Base-by-base conservation (phyloP, 2,797 vertebrate species). In the Myotis daubentonii region DNA sequence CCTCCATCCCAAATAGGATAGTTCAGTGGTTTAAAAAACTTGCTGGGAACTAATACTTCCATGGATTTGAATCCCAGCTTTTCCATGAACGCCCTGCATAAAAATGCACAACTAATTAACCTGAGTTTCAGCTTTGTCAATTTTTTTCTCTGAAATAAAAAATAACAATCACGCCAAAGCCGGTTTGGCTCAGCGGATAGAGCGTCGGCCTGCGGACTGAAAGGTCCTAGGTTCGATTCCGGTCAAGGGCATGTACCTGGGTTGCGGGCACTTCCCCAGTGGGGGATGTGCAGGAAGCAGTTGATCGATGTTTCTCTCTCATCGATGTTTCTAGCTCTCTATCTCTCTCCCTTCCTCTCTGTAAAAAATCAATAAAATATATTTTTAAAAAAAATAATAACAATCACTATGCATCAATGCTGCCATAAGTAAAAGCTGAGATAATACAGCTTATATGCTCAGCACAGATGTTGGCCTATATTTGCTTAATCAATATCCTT, bases 131-230 rank as follows among this genome's bases (percentile, higher is more conserved):
- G 4, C 30, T 88, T 96, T 87, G 6, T 94, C 28, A 3, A 1
- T 5, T 60, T 60, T 60, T 85, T n/a, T n/a, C 47, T 92, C n/a
- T 79, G 74, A 86, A 86, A 78, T 70, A 36, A 89, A 80, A 70
- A 57, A 44, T 91, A 85, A 83, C 33, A 55, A 49, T 70, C n/a
- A 1, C 49, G n/a, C n/a, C n/a, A n/a, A n/a, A n/a, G n/a, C n/a
- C n/a, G n/a, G n/a, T n/a, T n/a, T n/a, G n/a, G n/a, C n/a, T n/a
- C n/a, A n/a, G n/a, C n/a, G n/a, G n/a, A n/a, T n/a, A n/a, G n/a
- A n/a, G n/a, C n/a, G n/a, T n/a, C n/a, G n/a, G n/a, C n/a, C n/a
- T n/a, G n/a, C n/a, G n/a, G n/a, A n/a, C n/a, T n/a, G n/a, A n/a
- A n/a, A n/a, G n/a, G n/a, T n/a, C n/a, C n/a, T n/a, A n/a, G n/a